phyloP scores from a whole-genome alignment of 2,888 invertebrate species.

The Nomada ruficornis region DNA sequence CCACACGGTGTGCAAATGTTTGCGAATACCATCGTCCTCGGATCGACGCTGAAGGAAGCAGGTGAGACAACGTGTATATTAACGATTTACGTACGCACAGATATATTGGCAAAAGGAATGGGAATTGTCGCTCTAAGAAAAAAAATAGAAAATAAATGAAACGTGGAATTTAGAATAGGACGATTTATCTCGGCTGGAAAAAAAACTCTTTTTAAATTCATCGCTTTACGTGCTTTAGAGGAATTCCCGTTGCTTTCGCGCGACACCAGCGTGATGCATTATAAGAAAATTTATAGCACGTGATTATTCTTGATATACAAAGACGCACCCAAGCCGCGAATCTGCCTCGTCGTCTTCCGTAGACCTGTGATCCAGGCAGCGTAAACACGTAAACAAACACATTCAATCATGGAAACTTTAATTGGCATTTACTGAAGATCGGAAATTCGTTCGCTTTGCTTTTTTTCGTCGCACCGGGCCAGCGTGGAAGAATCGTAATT shows the following conservation, averaged over 20 bases:
- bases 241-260: conserved; percentile 47
- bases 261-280: conserved; percentile 28
- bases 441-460: conserved; percentile 24
- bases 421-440: conserved; percentile 36
- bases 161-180: conserved; percentile 20
- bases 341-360: conserved; percentile 74
- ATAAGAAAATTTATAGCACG: conserved; percentile 62
- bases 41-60: conserved; percentile 54
- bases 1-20: conserved; percentile 58
- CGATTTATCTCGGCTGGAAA: too few species aligned
- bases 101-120: conserved; percentile 46
- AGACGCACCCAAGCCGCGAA: conserved; percentile 75
- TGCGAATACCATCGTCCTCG: conserved; percentile 57
- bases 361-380: conserved; percentile 76
- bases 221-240: background rate
- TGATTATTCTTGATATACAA: conserved; percentile 74
- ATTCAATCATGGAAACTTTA: conserved; percentile 54
- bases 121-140: conserved; percentile 26
- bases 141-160: background rate
- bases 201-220: conserved; percentile 1
- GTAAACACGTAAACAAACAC: conserved; percentile 75
- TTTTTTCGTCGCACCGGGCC: conserved; percentile 39
- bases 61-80: conserved; percentile 49
- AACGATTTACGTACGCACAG: conserved; percentile 33
- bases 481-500: conserved; percentile 22